Evolutionary conservation across 2,888 invertebrate species (phyloP).

Genomic region (Metalampra italica): DNA sequence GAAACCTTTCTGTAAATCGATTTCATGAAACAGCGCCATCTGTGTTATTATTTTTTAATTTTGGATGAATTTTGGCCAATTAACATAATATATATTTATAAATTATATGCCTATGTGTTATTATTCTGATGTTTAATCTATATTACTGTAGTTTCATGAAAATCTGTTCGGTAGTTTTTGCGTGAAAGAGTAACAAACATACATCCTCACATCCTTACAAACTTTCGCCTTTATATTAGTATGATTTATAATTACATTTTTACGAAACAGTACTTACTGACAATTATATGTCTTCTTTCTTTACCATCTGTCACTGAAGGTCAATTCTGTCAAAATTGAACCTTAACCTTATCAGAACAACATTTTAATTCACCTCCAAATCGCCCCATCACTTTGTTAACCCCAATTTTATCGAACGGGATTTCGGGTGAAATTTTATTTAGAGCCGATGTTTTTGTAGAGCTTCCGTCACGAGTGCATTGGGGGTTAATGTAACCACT

Average conservation of each 20-base stretch:
- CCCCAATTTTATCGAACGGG: not conserved
- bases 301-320: conserved; percentile 15
- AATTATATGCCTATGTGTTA: no score
- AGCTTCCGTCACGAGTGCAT: not conserved
- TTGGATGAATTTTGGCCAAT: no score
- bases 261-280: not conserved
- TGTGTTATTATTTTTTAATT: no score
- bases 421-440: not conserved
- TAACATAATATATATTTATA: no score
- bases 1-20: no score
- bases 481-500: not conserved
- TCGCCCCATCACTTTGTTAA: not conserved
- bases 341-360: conserved; percentile 8
- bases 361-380: not conserved
- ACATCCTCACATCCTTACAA: no score
- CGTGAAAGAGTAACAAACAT: no score
- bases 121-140: no score
- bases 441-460: not conserved
- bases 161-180: no score
- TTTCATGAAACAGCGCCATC: no score
- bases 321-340: conserved; percentile 12
- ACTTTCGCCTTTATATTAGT: no score
- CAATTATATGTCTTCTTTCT: conserved; percentile 27
- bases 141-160: no score
- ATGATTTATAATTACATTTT: conserved; percentile 2